Percentiles rank a stretch among this genome's conserved stretches.
Evolutionary conservation across 2,888 invertebrate species (phyloP).

Genomic region (Lasius platythorax): DNA sequence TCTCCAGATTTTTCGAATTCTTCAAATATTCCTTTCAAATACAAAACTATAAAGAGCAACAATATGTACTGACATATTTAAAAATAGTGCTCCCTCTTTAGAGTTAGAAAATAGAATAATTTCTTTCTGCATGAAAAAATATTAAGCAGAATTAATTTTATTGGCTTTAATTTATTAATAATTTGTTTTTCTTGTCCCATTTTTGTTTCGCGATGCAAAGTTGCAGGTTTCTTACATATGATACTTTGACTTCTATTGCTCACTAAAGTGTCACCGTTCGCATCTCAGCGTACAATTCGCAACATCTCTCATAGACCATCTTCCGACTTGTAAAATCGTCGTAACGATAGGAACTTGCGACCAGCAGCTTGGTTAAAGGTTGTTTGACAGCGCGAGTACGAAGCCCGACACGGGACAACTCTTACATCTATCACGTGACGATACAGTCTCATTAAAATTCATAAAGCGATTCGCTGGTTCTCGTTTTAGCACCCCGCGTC

Average conservation of each 20-base stretch:
- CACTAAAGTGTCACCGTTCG: background rate
- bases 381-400: constrained; percentile 61
- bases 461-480: constrained; percentile 77
- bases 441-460: constrained; percentile 81
- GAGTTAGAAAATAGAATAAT: background rate
- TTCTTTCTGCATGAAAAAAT: background rate
- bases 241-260: background rate
- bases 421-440: constrained; percentile 77
- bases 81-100: background rate
- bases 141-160: background rate
- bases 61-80: background rate
- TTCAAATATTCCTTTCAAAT: background rate
- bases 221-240: background rate
- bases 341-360: constrained; percentile 6
- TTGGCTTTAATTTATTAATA: background rate
- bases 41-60: background rate
- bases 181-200: background rate
- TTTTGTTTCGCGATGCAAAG: background rate
- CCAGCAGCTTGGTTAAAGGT: constrained; percentile 53
- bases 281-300: background rate
- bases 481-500: constrained; percentile 73
- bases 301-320: constrained; percentile 3
- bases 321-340: constrained; percentile 6
- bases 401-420: constrained; percentile 62
- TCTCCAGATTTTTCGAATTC: background rate